Percentiles rank a stretch among this genome's conserved stretches.
phyloP scores from a whole-genome alignment of 2,888 invertebrate genomes.

The Machimus rusticus region DNA sequence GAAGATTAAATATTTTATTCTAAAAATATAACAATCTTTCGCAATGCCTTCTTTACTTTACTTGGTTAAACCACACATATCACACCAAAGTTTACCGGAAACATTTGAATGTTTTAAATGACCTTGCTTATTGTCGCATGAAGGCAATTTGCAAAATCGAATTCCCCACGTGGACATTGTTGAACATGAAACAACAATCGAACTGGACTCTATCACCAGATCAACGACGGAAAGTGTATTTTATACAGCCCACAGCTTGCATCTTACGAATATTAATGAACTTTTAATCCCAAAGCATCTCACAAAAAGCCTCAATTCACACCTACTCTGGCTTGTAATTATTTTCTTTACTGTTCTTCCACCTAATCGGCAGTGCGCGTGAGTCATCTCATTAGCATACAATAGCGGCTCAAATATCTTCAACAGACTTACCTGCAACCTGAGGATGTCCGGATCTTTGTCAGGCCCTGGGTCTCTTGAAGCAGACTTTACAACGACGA shows the following conservation, averaged over 20 bases:
- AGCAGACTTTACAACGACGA: constrained; percentile 83
- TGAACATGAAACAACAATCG: background rate
- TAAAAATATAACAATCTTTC: no score
- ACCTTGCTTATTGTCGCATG: background rate
- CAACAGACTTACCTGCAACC: constrained; percentile 67
- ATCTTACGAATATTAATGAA: background rate
- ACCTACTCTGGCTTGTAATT: background rate
- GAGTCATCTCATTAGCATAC: constrained; percentile 14
- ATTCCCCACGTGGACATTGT: background rate
- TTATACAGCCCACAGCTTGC: background rate
- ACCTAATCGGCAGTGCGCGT: background rate
- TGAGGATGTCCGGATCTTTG: constrained; percentile 77
- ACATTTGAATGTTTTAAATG: background rate
- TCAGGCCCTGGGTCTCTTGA: constrained; percentile 69
- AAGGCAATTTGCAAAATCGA: background rate
- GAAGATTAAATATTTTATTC: no score
- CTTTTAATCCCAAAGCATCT: background rate
- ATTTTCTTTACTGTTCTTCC: background rate
- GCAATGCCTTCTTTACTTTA: no score
- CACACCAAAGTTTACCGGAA: no score
- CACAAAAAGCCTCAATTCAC: background rate
- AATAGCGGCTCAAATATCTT: background rate
- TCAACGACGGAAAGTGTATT: background rate
- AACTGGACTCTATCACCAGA: background rate
- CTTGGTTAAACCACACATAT: no score